Percentiles rank a stretch among this genome's conserved stretches.
Conservation (phyloP, 2,797 vertebrate genomes). For the Champsocephalus gunnari region DNA sequence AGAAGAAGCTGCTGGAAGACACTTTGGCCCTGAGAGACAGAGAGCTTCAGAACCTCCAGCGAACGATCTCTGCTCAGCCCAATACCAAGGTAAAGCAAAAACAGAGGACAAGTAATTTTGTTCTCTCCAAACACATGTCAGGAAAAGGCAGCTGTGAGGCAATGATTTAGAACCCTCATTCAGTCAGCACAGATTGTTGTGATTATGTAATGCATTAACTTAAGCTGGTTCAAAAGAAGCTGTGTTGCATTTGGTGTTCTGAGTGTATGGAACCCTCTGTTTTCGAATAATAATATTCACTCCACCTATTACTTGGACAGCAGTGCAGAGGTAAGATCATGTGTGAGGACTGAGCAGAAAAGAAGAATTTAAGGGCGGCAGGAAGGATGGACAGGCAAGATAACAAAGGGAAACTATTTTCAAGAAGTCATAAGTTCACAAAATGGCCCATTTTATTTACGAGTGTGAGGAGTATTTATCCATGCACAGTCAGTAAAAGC, state of each 20-base stretch:
- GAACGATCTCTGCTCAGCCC: slow-evolving; percentile 23
- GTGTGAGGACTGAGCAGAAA: slow-evolving; percentile 30
- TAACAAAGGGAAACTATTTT: slow-evolving; percentile 55
- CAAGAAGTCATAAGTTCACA: slow-evolving; percentile 32
- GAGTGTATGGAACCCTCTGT: background rate
- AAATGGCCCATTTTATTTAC: background rate
- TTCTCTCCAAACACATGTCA: background rate
- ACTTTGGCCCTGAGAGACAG: slow-evolving; percentile 60
- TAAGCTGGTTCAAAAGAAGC: background rate
- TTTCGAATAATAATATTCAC: slow-evolving; percentile 3
- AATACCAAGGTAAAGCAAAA: slow-evolving; percentile 52
- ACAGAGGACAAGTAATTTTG: background rate
- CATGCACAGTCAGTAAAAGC: background rate
- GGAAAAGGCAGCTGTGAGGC: background rate
- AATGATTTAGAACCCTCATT: slow-evolving; percentile 4
- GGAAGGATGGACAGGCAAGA: slow-evolving; percentile 66
- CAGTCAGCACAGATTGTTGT: background rate
- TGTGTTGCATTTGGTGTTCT: background rate
- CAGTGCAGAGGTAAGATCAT: slow-evolving; percentile 9
- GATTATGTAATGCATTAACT: background rate
- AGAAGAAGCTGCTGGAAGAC: slow-evolving; percentile 69
- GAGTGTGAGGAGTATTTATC: background rate
- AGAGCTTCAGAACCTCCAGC: slow-evolving; percentile 56
- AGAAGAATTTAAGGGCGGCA: slow-evolving; percentile 45
- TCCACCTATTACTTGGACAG: slow-evolving; percentile 10